phyloP scores from a whole-genome alignment of 2,113 vertebrate genomes.

The Globicephala melas region DNA sequence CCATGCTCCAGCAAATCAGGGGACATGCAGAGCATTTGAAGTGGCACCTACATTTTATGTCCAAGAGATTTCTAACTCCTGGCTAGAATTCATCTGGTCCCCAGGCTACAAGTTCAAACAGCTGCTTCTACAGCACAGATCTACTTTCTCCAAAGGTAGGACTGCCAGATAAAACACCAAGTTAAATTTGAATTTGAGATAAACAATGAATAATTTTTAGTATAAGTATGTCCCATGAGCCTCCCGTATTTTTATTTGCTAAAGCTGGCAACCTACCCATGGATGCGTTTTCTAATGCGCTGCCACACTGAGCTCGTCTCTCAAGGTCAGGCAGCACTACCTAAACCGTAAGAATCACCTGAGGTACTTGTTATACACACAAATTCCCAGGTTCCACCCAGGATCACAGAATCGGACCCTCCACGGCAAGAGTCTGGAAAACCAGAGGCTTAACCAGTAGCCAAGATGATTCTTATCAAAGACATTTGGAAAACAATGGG shows the following conservation, averaged over 20 bases:
- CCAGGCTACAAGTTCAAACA: neutral
- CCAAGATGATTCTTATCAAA: neutral
- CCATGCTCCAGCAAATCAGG: neutral
- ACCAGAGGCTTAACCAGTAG: neutral
- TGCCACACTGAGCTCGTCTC: neutral
- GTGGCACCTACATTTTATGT: neutral
- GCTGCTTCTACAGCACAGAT: neutral
- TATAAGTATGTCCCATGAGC: neutral
- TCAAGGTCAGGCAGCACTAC: neutral
- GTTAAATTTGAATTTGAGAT: neutral
- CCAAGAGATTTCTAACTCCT: neutral
- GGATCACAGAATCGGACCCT: neutral
- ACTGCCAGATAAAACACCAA: neutral
- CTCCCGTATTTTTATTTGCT: neutral
- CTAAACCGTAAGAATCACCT: neutral
- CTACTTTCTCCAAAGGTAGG: neutral
- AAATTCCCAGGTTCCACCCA: neutral
- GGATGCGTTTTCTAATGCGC: fast-evolving
- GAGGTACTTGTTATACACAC: neutral
- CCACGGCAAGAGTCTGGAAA: neutral
- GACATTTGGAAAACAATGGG: neutral
- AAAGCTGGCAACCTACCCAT: neutral
- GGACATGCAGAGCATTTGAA: neutral
- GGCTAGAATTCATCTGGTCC: neutral
- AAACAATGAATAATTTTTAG: neutral